Conservation (phyloP, 2,888 invertebrate species). For the Electrophaes corylata region DNA sequence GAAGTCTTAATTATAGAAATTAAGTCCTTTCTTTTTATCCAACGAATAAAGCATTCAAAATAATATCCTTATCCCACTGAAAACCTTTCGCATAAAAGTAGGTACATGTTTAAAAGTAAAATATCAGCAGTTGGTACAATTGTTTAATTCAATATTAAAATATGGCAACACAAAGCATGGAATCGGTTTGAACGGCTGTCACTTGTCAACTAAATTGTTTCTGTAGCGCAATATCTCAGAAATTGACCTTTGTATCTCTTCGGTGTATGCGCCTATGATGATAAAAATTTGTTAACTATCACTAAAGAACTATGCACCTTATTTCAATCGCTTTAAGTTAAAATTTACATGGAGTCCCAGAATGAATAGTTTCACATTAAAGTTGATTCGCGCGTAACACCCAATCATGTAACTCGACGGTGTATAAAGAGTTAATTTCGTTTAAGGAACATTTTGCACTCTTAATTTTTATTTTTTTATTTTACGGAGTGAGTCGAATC, state of each 20-base stretch:
- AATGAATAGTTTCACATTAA: constrained; percentile 53
- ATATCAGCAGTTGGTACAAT: background rate
- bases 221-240: constrained; percentile 43
- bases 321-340: constrained; percentile 8
- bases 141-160: background rate
- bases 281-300: background rate
- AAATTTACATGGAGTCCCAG: constrained; percentile 23
- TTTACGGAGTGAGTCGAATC: constrained; percentile 47
- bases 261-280: constrained; percentile 9
- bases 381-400: constrained; percentile 51
- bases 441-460: constrained; percentile 40
- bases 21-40: too few species aligned
- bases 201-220: constrained; percentile 53
- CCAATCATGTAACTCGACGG: constrained; percentile 38
- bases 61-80: too few species aligned
- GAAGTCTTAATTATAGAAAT: too few species aligned
- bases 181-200: constrained; percentile 45
- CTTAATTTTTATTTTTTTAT: constrained; percentile 36
- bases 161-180: constrained; percentile 40
- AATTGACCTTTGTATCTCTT: constrained; percentile 26
- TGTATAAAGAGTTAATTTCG: constrained; percentile 37
- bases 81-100: too few species aligned
- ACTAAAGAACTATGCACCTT: constrained; percentile 13
- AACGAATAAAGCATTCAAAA: too few species aligned
- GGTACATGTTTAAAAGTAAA: too few species aligned